Conservation (phyloP, 1,140 invertebrate genomes). For the Caenorhabditis latens region DNA sequence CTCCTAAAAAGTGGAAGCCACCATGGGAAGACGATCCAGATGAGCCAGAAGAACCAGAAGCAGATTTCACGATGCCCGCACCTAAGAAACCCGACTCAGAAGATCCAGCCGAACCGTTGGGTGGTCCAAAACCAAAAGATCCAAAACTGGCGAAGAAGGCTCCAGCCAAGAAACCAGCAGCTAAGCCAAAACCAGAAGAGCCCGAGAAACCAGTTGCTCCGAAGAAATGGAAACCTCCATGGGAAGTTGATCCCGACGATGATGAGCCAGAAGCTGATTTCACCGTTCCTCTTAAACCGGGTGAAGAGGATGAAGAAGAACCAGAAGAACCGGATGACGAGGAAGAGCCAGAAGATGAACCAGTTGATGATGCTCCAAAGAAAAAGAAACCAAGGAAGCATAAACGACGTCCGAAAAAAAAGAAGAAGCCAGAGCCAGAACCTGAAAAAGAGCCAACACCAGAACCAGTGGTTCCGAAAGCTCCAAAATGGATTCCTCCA, state of each 20-base stretch:
- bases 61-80: conserved; percentile 12
- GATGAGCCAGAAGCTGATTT: conserved; percentile 25
- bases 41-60: background rate
- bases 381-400: conserved; percentile 38
- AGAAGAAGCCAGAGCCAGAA: conserved; percentile 6
- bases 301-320: conserved; percentile 33
- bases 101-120: background rate
- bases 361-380: conserved; percentile 18
- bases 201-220: background rate
- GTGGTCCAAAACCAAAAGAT: conserved; percentile 14
- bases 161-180: conserved; percentile 2
- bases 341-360: conserved; percentile 50
- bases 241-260: background rate
- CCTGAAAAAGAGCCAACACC: conserved; percentile 29
- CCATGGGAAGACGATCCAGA: conserved; percentile 32
- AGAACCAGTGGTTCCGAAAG: background rate
- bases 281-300: conserved; percentile 16
- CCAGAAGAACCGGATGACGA: conserved; percentile 43
- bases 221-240: conserved; percentile 36
- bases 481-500: conserved; percentile 45
- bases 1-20: conserved; percentile 30
- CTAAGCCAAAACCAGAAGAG: conserved; percentile 3
- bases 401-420: background rate
- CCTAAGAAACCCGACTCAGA: conserved; percentile 24
- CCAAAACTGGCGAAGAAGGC: conserved; percentile 29